A percentile compares a stretch with the other conserved stretches of the same genome.
phyloP scores from a whole-genome alignment of 1,140 invertebrate species.

The Drosophila trapezifrons region DNA sequence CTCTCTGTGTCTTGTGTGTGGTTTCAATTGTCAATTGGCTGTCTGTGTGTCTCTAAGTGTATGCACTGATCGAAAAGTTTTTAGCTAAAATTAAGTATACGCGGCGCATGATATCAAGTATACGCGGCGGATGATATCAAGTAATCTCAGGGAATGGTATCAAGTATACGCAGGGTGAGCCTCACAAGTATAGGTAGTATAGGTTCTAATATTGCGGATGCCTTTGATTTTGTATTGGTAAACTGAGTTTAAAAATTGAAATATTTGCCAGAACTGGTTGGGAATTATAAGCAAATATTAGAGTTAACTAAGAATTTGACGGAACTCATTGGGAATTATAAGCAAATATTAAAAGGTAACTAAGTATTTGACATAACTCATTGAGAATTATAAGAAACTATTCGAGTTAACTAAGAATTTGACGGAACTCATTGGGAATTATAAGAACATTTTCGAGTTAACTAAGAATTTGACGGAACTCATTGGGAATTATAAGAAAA shows the following conservation, averaged over 20 bases:
- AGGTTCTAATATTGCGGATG: not conserved
- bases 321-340: too few species aligned
- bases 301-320: not conserved
- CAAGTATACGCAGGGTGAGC: constrained; percentile 6
- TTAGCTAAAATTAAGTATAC: not conserved
- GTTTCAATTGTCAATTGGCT: constrained; percentile 41
- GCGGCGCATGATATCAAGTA: not conserved
- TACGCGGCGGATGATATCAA: not conserved
- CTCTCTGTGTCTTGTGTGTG: constrained; percentile 27
- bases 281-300: not conserved
- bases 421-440: not conserved
- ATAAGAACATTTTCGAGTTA: not conserved
- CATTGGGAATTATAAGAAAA: not conserved
- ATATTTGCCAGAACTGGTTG: not conserved
- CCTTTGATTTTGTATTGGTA: too few species aligned
- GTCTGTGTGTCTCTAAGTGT: constrained; percentile 10
- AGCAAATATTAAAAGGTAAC: not conserved
- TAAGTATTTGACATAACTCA: not conserved
- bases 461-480: too few species aligned
- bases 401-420: not conserved
- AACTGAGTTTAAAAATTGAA: not conserved
- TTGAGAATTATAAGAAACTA: not conserved
- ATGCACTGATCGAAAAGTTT: constrained; percentile 26
- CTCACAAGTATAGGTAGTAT: not conserved
- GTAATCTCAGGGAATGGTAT: not conserved